Evolutionary conservation across 2,797 vertebrate genomes (phyloP).

Genomic region (Enteromius viviparus): DNA sequence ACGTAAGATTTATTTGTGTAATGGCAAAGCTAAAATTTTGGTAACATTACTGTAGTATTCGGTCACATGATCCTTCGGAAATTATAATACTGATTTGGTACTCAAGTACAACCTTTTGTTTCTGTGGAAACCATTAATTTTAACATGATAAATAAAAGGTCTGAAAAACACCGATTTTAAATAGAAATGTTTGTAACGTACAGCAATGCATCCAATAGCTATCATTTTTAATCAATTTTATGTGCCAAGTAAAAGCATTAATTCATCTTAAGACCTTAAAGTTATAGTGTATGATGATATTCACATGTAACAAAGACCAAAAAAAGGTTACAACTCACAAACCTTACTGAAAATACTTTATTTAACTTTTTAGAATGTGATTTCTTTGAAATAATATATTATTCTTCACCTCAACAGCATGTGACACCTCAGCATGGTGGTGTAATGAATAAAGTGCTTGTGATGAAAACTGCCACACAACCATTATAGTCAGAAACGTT

Average conservation of each 20-base stretch:
- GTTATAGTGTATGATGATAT: too few species aligned
- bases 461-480: conserved; percentile 63
- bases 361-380: conserved; percentile 59
- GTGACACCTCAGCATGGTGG: conserved; percentile 57
- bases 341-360: conserved; percentile 72
- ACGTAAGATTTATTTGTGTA: neutral
- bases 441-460: conserved; percentile 67
- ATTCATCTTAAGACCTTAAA: too few species aligned
- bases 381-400: conserved; percentile 58
- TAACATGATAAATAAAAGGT: neutral
- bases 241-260: too few species aligned
- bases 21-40: neutral
- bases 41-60: neutral
- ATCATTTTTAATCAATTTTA: too few species aligned
- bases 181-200: neutral
- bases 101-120: too few species aligned
- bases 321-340: neutral
- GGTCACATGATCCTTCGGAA: neutral
- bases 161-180: neutral
- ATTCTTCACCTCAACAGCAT: conserved; percentile 47
- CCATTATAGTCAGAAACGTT: conserved; percentile 56
- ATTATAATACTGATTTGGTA: neutral
- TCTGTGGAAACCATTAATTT: neutral
- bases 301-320: too few species aligned
- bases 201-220: too few species aligned